Percentiles rank a stretch among this genome's conserved stretches.
phyloP scores from a whole-genome alignment of 2,797 vertebrate species.

The Urocyon cinereoargenteus region DNA sequence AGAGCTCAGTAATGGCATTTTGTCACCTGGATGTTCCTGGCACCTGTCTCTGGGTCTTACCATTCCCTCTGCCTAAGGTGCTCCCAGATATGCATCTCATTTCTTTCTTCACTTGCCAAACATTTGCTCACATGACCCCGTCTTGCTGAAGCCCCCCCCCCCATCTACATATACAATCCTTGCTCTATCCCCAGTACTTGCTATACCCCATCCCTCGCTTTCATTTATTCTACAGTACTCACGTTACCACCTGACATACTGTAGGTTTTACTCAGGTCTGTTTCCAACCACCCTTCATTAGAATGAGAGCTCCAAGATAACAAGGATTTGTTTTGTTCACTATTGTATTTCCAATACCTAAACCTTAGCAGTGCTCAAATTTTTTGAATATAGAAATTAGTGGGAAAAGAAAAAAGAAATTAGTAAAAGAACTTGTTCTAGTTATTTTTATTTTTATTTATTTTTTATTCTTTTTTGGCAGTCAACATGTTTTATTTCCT shows the following conservation, averaged over 20 bases:
- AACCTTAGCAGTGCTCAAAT: neutral
- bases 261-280: neutral
- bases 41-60: neutral
- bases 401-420: neutral
- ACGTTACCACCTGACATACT: neutral
- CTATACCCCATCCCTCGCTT: neutral
- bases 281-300: neutral
- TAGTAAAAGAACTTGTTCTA: neutral
- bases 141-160: neutral
- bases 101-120: neutral
- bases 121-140: neutral
- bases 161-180: neutral
- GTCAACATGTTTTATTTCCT: too few relatives aligned
- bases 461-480: too few relatives aligned
- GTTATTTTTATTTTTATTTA: too few relatives aligned
- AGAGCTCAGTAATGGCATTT: neutral
- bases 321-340: slow-evolving; percentile 6
- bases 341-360: neutral
- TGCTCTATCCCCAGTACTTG: neutral
- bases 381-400: neutral
- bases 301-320: neutral
- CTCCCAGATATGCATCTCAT: neutral
- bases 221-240: neutral
- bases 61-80: neutral
- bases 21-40: neutral